Evolutionary conservation across 2,888 invertebrate genomes (phyloP), one percentile per base, ranked within the genome.

Genomic region (Mellilla xanthometata): DNA sequence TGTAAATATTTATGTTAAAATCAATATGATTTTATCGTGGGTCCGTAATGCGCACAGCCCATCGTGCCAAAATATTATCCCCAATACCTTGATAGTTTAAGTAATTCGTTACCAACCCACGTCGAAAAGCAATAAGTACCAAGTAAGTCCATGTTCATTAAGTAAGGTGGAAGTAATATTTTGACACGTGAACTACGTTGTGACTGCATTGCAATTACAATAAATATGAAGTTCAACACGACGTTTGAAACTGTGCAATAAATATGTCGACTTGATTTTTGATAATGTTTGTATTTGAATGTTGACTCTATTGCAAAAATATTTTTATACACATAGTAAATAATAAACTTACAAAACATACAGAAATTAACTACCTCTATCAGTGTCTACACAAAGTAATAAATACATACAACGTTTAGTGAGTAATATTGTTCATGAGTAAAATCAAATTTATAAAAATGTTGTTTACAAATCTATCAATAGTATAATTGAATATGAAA

Each of bases 281-380:
- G 81, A 85, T 87, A 83, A 80, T 84, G 80, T 84, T 87, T 83
- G 82, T 87, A 87, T 86, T 86, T 87, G 64, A 83, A 82, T 85
- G 88, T 89, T 87, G 71, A 83, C 81, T 86, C 85, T 87, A 87
- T 84, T 81, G 75, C 87, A 85, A 76, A 88, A 87, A 79, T 89
- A 89, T 89, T 89, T 89, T 89, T 89, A 89, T 88, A 89, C 80
- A 82, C 69, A 79, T 80, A 80, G 74, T 78, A 62, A 36, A 36
- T 36, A 80, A 81, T 36, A 80, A 81, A 80, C 39, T 47, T 34
- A 49, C 63, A 73, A 58, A 47, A 40, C 48, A 40, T 65, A 76
- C 79, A 80, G 76, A 70, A 72, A 77, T 76, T 65, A 83, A 76
- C 88, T 88, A 89, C 88, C 88, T 89, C 88, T 19, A 86, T 68